phyloP scores from a whole-genome alignment of 2,113 vertebrate genomes.

The Tychaedon coryphoeus region DNA sequence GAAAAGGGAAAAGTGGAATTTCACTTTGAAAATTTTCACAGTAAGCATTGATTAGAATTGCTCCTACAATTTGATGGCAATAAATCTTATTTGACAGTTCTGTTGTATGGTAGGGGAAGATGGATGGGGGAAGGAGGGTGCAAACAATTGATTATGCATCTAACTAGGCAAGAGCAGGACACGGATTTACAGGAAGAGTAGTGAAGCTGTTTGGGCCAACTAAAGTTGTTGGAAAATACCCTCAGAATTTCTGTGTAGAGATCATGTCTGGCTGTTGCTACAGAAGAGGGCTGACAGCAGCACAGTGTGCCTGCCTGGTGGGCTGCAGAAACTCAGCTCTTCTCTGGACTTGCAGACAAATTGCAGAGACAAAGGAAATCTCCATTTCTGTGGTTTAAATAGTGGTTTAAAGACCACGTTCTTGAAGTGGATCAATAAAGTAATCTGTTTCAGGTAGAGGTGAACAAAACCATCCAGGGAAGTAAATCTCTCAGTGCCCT shows the following conservation, averaged over 20 bases:
- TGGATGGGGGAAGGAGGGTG: neutral
- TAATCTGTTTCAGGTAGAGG: neutral
- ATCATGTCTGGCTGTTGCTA: neutral
- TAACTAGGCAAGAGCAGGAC: neutral
- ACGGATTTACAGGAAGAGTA: neutral
- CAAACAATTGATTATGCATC: neutral
- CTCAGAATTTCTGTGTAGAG: neutral
- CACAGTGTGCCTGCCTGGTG: neutral
- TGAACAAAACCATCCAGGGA: neutral
- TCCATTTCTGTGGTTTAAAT: neutral
- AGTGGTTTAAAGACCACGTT: neutral
- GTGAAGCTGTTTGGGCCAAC: neutral
- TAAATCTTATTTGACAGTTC: conserved; percentile 22
- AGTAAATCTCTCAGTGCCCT: neutral
- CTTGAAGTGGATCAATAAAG: neutral
- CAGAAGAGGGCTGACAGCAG: neutral
- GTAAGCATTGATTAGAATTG: neutral
- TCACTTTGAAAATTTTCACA: neutral
- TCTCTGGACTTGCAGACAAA: neutral
- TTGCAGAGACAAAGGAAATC: neutral
- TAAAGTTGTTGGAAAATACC: neutral
- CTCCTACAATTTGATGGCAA: neutral
- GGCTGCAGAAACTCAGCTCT: neutral
- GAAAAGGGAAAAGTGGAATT: neutral
- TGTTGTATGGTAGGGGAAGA: neutral